Evolutionary conservation across 2,113 vertebrate genomes (phyloP), one percentile per base, ranked within the genome.

Genomic region (Dinomys branickii): DNA sequence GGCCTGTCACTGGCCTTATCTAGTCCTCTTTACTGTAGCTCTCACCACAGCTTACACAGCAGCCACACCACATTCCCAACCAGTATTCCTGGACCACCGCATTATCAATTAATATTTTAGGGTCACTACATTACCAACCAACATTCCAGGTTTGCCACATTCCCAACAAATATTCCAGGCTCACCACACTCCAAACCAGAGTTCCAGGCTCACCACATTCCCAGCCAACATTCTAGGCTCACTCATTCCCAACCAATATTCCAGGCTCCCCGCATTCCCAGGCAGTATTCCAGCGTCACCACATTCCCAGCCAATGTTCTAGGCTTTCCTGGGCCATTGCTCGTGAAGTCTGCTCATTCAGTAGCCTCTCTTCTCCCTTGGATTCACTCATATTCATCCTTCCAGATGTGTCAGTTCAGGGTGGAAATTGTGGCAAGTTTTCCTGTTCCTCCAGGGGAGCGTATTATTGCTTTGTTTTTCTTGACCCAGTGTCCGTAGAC

Each of bases 31-130:
- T 20, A 35, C 50, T 13, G 3, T 35, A 12, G 20, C 14, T 61
- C 81, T 52, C 10, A 4, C 10, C 17, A 22, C 16, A 44, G 54
- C 7, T 4, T 10, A 4, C 19, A 2, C 2, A 19, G 33, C 1
- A 69, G 14, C 14, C 41, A 28, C 24, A 77, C 22, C 17, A 38
- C 28, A 14, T 65, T 65, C 63, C 63, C 30, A 33, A 35, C 59
- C 59, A 33, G 47, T 50, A 9, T 9, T 50, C 47, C 47, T 6
- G 47, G 47, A 5, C 9, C 47, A 50, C 47, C 47, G 9, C 47
- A 50, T 50, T 50, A 9, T 50, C 47, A 50, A 9, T 50, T 50
- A 54, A 54, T 13, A 54, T 54, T 10, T n/a, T n/a, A 50, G 47
- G 47, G 5, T 50, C 47, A 50, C 47, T 9, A 50, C 47, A 50